Base-by-base conservation (phyloP, 2,888 invertebrate genomes). In the Myopa testacea region DNA sequence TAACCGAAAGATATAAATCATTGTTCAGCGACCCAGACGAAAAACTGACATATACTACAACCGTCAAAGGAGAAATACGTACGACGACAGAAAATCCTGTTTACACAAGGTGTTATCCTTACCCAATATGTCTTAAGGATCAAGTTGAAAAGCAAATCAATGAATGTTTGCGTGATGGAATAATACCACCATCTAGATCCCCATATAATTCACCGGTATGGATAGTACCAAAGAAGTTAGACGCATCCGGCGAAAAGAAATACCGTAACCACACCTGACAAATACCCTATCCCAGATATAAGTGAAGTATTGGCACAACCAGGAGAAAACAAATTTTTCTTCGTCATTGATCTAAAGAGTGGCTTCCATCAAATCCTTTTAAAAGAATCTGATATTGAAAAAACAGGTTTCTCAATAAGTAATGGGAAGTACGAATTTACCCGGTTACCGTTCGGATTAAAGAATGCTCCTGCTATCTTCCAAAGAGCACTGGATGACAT, bases 211-310 rank as follows among this genome's bases (percentile, higher is more conserved):
- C 26, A 26, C 26, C 26, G 26, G 2, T 73, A 37, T 69, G 76
- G 52, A 68, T 60, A 50, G 76, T 67, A 37, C 76, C 78, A 10
- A 79, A 78, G 52, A 37, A 75, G 65, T 5, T 38, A 34, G 78
- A 78, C 72, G 14, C 78, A 10, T 14, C 71, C 19, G 68, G 63
- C 4, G 37, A 76, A 45, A 76, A 62, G 16, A 73, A 78, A 62
- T 78, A 76, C 60, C 40, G 76, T 12, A 4, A 77, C 75, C 10
- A 77, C 72, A n/a, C 40, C 77, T 0, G 78, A 76, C 52, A 68
- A 38, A 76, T 79, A 79, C 52, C 65, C 76, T 3, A 78, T 80
- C 19, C 76, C 78, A 5, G 78, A 79, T n/a, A 79, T 78, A 50
- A 52, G 55, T 16, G 77, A 77, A 34, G 79, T 79, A 37, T 50